phyloP scores from a whole-genome alignment of 2,888 invertebrate species.

The Harpalus rufipes region DNA sequence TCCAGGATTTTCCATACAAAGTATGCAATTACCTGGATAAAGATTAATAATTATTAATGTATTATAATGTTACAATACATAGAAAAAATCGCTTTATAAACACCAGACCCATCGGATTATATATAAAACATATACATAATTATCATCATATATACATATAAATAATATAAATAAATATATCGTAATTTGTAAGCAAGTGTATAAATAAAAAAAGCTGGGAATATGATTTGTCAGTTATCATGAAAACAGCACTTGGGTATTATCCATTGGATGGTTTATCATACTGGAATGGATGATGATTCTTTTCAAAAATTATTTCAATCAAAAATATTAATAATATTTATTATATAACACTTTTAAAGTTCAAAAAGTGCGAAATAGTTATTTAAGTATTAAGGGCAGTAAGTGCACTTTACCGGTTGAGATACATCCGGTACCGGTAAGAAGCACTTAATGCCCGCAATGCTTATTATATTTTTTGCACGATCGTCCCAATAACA shows the following conservation, averaged over 20 bases:
- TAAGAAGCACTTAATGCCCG: too few relatives aligned
- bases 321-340: too few relatives aligned
- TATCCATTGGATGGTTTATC: not conserved
- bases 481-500: too few relatives aligned
- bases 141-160: constrained; percentile 58
- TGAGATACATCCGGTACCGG: too few relatives aligned
- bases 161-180: constrained; percentile 58
- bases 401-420: too few relatives aligned
- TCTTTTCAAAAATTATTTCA: too few relatives aligned
- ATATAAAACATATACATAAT: constrained; percentile 56
- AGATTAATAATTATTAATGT: constrained; percentile 44
- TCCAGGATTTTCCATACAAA: constrained; percentile 31
- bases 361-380: too few relatives aligned
- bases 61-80: constrained; percentile 50
- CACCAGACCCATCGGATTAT: constrained; percentile 53
- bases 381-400: too few relatives aligned
- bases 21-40: constrained; percentile 41
- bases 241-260: constrained; percentile 19
- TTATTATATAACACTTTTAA: too few relatives aligned
- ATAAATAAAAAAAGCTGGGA: constrained; percentile 51
- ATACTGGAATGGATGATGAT: too few relatives aligned
- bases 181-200: constrained; percentile 55
- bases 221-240: constrained; percentile 24
- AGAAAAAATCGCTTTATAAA: constrained; percentile 54
- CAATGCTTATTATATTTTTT: too few relatives aligned